Conservation (phyloP, 1,140 invertebrate genomes). For the Drosophila auraria region DNA sequence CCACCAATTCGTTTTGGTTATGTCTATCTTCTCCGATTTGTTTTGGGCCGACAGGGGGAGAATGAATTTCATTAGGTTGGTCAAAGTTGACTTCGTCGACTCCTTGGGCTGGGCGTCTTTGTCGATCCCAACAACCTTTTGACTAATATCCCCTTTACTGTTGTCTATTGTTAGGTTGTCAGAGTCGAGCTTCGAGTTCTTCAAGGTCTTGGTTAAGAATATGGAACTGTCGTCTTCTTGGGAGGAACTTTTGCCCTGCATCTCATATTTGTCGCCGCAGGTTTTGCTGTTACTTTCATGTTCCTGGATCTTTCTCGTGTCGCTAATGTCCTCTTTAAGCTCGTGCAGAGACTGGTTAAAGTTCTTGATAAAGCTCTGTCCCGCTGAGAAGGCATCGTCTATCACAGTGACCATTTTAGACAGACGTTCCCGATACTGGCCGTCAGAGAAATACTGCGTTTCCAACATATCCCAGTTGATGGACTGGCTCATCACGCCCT, state of each 20-base stretch:
- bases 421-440: slow-evolving; percentile 92
- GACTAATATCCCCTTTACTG: slow-evolving; percentile 30
- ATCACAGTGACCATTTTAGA: slow-evolving; percentile 92
- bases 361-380: slow-evolving; percentile 92
- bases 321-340: slow-evolving; percentile 78
- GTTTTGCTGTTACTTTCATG: slow-evolving; percentile 24
- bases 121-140: slow-evolving; percentile 25
- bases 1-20: slow-evolving; percentile 87
- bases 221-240: slow-evolving; percentile 45
- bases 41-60: slow-evolving; percentile 56
- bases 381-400: slow-evolving; percentile 91
- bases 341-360: slow-evolving; percentile 88
- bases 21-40: slow-evolving; percentile 82
- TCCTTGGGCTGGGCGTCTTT: slow-evolving; percentile 12
- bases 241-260: slow-evolving; percentile 15
- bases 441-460: slow-evolving; percentile 94
- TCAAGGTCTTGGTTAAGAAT: slow-evolving; percentile 52
- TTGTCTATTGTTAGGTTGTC: slow-evolving; percentile 38
- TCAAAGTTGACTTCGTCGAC: slow-evolving; percentile 55
- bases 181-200: slow-evolving; percentile 40
- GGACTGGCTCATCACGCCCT: slow-evolving; percentile 97
- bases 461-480: slow-evolving; percentile 97
- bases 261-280: slow-evolving; percentile 36
- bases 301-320: slow-evolving; percentile 71
- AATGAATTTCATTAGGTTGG: slow-evolving; percentile 79